Percentiles rank a stretch among this genome's conserved stretches.
These are phyloP conservation scores for Scaptomyza hsui DNA, from an alignment of 1,140 invertebrate genomes.

Conservation along the genomic window DNA sequence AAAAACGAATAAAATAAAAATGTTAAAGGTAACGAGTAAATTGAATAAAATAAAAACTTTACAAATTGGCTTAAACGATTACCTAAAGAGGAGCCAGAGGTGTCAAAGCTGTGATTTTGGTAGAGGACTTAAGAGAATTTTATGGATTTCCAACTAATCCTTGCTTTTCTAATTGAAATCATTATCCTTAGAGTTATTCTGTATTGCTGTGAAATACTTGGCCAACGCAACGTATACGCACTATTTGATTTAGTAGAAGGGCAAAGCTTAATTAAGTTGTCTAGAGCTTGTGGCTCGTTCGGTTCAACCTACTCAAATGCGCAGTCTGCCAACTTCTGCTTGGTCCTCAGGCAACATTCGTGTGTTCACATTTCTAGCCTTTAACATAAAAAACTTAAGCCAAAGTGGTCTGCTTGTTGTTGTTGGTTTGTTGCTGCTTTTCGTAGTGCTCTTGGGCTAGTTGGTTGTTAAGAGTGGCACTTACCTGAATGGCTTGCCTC, in stretches of 20 bases:
- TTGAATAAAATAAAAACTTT: constrained; percentile 46
- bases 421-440: constrained; percentile 18
- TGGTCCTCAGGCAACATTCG: constrained; percentile 3
- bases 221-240: constrained; percentile 22
- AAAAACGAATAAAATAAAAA: constrained; percentile 12
- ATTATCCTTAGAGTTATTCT: no score
- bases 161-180: no score
- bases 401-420: constrained; percentile 27
- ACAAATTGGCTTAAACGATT: constrained; percentile 53
- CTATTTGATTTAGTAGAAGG: constrained; percentile 2
- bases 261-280: constrained; percentile 9
- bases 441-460: neutral
- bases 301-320: no score
- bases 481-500: constrained; percentile 89
- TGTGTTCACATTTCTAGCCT: constrained; percentile 12
- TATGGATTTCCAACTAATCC: constrained; percentile 7
- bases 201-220: neutral
- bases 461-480: constrained; percentile 43
- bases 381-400: constrained; percentile 18
- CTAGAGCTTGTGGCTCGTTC: neutral
- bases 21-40: constrained; percentile 69
- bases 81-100: neutral
- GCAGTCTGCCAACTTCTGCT: constrained; percentile 53
- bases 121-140: neutral
- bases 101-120: constrained; percentile 12